Percentiles rank a stretch among this genome's conserved stretches.
phyloP scores from a whole-genome alignment of 2,888 invertebrate species.

The Lucinisca nassula region DNA sequence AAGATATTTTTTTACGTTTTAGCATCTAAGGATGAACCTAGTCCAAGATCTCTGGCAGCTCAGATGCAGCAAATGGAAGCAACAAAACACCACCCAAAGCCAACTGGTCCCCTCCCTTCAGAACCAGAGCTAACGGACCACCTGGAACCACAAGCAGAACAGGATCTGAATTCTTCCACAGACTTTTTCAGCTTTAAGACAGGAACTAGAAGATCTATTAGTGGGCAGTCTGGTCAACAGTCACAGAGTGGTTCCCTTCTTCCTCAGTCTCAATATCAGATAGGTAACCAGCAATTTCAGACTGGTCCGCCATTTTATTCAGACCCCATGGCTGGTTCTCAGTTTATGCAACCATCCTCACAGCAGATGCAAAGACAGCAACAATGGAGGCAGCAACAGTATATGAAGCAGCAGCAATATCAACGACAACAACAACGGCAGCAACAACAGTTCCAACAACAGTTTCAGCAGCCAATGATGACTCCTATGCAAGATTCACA shows the following conservation, averaged over 20 bases:
- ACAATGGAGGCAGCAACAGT: slow-evolving; percentile 65
- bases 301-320: slow-evolving; percentile 38
- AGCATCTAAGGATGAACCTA: slow-evolving; percentile 37
- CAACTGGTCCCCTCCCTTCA: slow-evolving; percentile 1
- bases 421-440: slow-evolving; percentile 53
- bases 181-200: slow-evolving; percentile 72
- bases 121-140: neutral
- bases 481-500: slow-evolving; percentile 69
- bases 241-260: slow-evolving; percentile 16
- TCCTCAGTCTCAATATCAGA: neutral
- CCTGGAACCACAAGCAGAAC: slow-evolving; percentile 48
- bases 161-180: slow-evolving; percentile 69
- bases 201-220: slow-evolving; percentile 33
- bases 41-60: slow-evolving; percentile 56
- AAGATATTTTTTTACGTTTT: too few species aligned
- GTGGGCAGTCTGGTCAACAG: neutral
- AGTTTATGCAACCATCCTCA: slow-evolving; percentile 59
- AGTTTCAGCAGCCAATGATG: slow-evolving; percentile 50
- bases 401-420: slow-evolving; percentile 56
- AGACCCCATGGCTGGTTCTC: slow-evolving; percentile 49
- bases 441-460: slow-evolving; percentile 69
- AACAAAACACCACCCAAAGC: slow-evolving; percentile 7
- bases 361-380: slow-evolving; percentile 66
- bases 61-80: slow-evolving; percentile 45
- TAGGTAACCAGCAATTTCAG: slow-evolving; percentile 39